Percentiles rank a stretch among this genome's conserved stretches.
These are phyloP conservation scores for Caradrina clavipalpis DNA, from an alignment of 2,888 invertebrate genomes.

Conservation along the genomic window DNA sequence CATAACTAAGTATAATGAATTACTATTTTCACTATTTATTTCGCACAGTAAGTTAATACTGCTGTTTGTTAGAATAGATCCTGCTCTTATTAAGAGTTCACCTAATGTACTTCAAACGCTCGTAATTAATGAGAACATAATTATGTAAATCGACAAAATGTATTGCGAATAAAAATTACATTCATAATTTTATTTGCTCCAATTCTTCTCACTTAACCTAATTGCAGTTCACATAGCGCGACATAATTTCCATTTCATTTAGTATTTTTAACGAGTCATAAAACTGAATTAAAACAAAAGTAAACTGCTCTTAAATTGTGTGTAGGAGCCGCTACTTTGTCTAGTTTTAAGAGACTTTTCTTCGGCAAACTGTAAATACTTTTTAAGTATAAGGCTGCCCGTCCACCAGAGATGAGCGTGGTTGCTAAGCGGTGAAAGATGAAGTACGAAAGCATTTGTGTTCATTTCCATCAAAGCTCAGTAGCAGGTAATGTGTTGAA, in stretches of 20 bases:
- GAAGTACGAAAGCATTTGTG: not conserved
- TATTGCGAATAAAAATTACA: conserved; percentile 59
- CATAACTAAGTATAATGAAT: not conserved
- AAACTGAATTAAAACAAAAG: conserved; percentile 69
- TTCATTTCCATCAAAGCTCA: no score
- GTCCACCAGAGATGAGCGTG: not conserved
- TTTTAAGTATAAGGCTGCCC: conserved; percentile 36
- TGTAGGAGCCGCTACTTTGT: conserved; percentile 56
- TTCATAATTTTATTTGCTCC: conserved; percentile 71
- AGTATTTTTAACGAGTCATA: conserved; percentile 77
- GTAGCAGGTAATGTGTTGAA: not conserved
- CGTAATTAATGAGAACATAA: conserved; percentile 42
- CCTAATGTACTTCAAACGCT: conserved; percentile 23
- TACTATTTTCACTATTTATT: conserved; percentile 48
- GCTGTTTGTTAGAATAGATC: not conserved
- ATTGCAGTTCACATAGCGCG: conserved; percentile 71
- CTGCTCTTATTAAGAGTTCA: conserved; percentile 10
- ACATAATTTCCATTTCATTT: conserved; percentile 74
- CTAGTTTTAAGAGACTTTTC: conserved; percentile 47
- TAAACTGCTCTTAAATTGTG: conserved; percentile 64
- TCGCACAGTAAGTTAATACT: conserved; percentile 7
- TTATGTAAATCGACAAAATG: conserved; percentile 58
- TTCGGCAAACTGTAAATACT: conserved; percentile 40
- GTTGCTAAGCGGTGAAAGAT: not conserved
- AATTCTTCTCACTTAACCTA: conserved; percentile 75